A percentile compares a stretch with the other conserved stretches of the same genome.
Conservation (phyloP, 2,888 invertebrate genomes). For the Endotricha flammealis region DNA sequence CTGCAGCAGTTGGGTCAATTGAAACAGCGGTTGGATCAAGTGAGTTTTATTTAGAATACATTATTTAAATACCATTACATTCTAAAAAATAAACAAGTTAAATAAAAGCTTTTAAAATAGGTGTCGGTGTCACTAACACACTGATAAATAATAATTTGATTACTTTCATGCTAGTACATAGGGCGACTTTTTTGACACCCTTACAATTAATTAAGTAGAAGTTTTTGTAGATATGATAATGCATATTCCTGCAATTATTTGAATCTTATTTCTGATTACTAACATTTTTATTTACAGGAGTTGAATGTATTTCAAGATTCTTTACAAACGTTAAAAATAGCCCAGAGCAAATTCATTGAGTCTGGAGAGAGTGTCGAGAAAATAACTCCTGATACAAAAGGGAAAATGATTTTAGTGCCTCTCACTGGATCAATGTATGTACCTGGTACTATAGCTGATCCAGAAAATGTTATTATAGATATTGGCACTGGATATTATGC, state of each 20-base stretch:
- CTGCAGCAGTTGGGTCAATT: constrained; percentile 89
- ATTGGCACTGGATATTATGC: constrained; percentile 98
- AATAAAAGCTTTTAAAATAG: too few relatives aligned
- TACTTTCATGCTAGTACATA: too few relatives aligned
- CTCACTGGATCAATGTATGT: constrained; percentile 99
- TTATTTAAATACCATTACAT: background rate
- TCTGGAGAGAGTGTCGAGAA: constrained; percentile 91
- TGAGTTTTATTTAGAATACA: constrained; percentile 36
- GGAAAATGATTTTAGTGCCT: constrained; percentile 93
- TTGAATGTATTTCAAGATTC: constrained; percentile 93
- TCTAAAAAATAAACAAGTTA: background rate
- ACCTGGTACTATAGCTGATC: constrained; percentile 90
- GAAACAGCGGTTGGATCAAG: constrained; percentile 92
- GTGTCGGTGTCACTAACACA: too few relatives aligned
- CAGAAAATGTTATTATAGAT: constrained; percentile 93
- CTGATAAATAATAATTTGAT: too few relatives aligned
- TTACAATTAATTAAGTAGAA: too few relatives aligned
- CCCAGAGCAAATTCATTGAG: constrained; percentile 92
- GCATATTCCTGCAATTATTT: too few relatives aligned
- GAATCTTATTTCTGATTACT: too few relatives aligned
- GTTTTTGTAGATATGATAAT: too few relatives aligned
- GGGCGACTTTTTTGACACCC: too few relatives aligned
- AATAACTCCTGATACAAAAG: constrained; percentile 85
- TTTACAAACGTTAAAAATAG: constrained; percentile 91
- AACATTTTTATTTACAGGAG: constrained; percentile 80